Conservation (phyloP, 2,113 vertebrate genomes). For the Gymnarchus niloticus region DNA sequence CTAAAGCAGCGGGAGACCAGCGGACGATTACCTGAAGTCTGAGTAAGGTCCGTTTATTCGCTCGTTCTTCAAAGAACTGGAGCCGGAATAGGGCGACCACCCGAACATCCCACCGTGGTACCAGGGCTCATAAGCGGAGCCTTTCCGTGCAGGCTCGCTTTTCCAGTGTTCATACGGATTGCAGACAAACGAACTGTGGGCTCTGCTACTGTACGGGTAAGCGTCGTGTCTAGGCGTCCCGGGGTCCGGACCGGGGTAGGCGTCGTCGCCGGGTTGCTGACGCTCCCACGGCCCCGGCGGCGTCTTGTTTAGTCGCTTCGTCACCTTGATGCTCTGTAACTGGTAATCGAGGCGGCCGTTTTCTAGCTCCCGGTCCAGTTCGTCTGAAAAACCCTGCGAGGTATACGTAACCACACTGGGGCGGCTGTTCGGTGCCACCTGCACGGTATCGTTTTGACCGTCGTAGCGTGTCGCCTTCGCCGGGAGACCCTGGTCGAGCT, state of each 20-base stretch:
- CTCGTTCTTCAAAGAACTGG: constrained; percentile 65
- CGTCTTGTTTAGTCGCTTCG: background rate
- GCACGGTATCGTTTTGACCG: background rate
- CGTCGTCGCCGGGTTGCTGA: constrained; percentile 28
- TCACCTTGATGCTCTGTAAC: constrained; percentile 15
- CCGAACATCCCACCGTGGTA: constrained; percentile 52
- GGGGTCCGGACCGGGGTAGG: background rate
- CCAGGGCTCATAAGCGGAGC: constrained; percentile 49
- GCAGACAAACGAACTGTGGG: constrained; percentile 2
- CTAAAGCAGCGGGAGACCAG: background rate
- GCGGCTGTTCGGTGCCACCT: background rate
- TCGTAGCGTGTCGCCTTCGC: constrained; percentile 21
- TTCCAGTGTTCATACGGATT: constrained; percentile 3
- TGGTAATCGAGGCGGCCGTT: background rate
- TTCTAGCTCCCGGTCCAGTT: background rate
- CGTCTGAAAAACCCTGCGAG: background rate
- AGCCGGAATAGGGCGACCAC: constrained; percentile 51
- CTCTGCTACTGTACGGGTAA: background rate
- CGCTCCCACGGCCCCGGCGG: constrained; percentile 26
- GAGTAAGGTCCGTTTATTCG: constrained; percentile 65
- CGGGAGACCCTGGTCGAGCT: constrained; percentile 30
- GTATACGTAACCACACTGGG: background rate
- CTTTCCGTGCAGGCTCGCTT: background rate
- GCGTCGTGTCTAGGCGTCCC: constrained; percentile 51
- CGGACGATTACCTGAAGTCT: constrained; percentile 58